A percentile compares a stretch with the other conserved stretches of the same genome.
phyloP scores from a whole-genome alignment of 1,140 invertebrate species.

The Bombus fervidus region DNA sequence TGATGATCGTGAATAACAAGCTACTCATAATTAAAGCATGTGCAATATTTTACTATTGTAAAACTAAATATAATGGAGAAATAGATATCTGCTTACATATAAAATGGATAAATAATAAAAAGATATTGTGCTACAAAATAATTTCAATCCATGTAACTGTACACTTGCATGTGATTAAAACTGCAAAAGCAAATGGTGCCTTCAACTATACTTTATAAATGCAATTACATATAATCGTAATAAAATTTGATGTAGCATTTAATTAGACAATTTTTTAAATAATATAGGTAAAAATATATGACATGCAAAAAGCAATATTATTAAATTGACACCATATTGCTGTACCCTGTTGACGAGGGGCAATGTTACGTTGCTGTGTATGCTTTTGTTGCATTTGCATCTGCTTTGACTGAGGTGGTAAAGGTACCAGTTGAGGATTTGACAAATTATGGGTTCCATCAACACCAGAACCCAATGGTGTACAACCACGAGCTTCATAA shows the following conservation, averaged over 20 bases:
- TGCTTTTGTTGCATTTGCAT: slow-evolving; percentile 80
- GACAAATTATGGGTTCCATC: slow-evolving; percentile 80
- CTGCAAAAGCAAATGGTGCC: slow-evolving; percentile 30
- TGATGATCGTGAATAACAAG: neutral
- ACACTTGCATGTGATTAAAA: slow-evolving; percentile 15
- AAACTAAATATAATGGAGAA: neutral
- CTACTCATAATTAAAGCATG: neutral
- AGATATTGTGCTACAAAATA: slow-evolving; percentile 18
- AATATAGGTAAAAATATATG: slow-evolving; percentile 13
- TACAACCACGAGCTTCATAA: slow-evolving; percentile 90
- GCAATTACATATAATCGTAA: slow-evolving; percentile 19
- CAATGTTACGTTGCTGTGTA: slow-evolving; percentile 77
- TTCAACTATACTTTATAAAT: slow-evolving; percentile 23
- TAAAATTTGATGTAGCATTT: slow-evolving; percentile 8
- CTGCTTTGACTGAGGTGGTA: slow-evolving; percentile 79
- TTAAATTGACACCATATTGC: slow-evolving; percentile 54
- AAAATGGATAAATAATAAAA: slow-evolving; percentile 25
- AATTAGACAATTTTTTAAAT: neutral
- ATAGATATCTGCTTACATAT: neutral
- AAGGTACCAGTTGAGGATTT: slow-evolving; percentile 80
- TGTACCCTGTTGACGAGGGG: slow-evolving; percentile 79
- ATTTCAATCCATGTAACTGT: slow-evolving; percentile 17
- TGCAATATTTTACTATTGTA: neutral
- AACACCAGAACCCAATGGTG: slow-evolving; percentile 86
- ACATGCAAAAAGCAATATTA: slow-evolving; percentile 69